phyloP scores from a whole-genome alignment of 1,140 invertebrate species.

The Atta cephalotes region DNA sequence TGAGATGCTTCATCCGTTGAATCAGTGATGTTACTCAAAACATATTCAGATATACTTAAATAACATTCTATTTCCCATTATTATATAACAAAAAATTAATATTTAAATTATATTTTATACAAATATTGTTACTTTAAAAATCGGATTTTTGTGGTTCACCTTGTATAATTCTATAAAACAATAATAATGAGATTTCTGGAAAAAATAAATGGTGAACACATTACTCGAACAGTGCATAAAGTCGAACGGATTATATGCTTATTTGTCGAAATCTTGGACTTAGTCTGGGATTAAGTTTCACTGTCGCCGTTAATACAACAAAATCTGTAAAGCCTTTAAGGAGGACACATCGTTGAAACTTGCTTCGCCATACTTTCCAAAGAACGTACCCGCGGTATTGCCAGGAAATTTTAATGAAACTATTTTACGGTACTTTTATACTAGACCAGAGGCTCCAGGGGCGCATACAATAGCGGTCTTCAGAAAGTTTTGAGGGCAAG shows the following conservation, averaged over 20 bases:
- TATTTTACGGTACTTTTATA: conserved; percentile 27
- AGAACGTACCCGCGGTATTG: conserved; percentile 15
- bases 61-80: too few relatives aligned
- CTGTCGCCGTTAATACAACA: conserved; percentile 23
- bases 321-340: conserved; percentile 44
- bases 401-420: conserved; percentile 58
- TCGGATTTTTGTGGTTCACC: too few relatives aligned
- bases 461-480: conserved; percentile 28
- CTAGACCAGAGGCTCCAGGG: background rate
- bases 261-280: conserved; percentile 33
- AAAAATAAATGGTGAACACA: background rate
- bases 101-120: conserved; percentile 3
- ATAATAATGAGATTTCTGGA: background rate
- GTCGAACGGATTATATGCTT: conserved; percentile 16
- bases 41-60: too few relatives aligned
- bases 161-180: background rate
- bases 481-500: conserved; percentile 55
- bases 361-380: background rate
- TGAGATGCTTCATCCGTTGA: too few relatives aligned
- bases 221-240: conserved; percentile 4
- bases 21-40: too few relatives aligned
- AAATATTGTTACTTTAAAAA: background rate
- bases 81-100: background rate
- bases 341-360: conserved; percentile 32
- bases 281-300: conserved; percentile 24